These are phyloP conservation scores for Pogoniulus pusillus DNA, from an alignment of 2,797 vertebrate species.

Conservation along the genomic window DNA sequence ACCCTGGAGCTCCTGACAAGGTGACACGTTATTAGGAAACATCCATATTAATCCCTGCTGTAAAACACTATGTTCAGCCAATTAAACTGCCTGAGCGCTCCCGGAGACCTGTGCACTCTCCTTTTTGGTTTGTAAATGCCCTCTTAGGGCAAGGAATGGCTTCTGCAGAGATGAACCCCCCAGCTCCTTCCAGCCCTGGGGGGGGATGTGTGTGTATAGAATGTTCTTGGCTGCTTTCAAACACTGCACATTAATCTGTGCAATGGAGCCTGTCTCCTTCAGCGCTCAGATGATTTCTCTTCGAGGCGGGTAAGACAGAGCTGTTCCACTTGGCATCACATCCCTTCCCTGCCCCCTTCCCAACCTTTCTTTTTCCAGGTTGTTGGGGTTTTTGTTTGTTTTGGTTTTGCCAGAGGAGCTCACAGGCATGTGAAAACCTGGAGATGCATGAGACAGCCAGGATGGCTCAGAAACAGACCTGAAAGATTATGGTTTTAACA, in stretches of 20 bases:
- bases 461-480: background rate
- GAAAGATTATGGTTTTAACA: conserved; percentile 38
- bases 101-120: background rate
- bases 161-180: conserved; percentile 31
- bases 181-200: background rate
- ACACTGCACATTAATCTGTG: conserved; percentile 30
- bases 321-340: conserved; percentile 42
- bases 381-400: background rate
- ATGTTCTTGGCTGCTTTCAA: conserved; percentile 49
- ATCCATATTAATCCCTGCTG: conserved; percentile 23
- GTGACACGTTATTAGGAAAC: conserved; percentile 20
- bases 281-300: conserved; percentile 43
- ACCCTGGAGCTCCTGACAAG: conserved; percentile 18
- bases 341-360: conserved; percentile 3
- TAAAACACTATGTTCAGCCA: background rate
- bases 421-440: background rate
- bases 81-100: conserved; percentile 9
- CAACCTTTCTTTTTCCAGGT: background rate
- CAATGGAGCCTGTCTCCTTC: conserved; percentile 42
- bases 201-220: background rate
- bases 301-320: conserved; percentile 11
- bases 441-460: background rate
- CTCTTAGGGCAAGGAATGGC: conserved; percentile 18
- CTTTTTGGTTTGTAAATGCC: background rate
- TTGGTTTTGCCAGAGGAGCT: background rate